Base-by-base conservation (phyloP, 2,113 vertebrate species). In the Kryptolebias marmoratus region DNA sequence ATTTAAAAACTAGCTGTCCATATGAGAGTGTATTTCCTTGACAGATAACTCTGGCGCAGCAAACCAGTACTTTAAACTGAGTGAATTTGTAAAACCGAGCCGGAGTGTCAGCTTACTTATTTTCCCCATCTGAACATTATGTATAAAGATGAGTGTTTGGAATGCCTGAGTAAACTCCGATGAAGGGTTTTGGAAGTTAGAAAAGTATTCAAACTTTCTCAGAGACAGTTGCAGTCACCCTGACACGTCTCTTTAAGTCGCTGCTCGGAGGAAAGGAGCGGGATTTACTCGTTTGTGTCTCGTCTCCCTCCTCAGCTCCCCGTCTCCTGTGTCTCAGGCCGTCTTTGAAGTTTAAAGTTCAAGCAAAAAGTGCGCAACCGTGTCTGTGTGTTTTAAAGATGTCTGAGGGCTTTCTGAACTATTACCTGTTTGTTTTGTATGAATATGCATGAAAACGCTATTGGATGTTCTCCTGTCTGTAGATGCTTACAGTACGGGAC, bases 261-360 rank as follows among this genome's bases (percentile, higher is more conserved):
- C 42, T 58, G 77, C 68, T 73, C 44, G 30, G 68, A 75, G 67
- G 78, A 59, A 72, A 79, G 63, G 60, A 80, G 78, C 79, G 68
- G 76, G 86, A 86, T 89, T 90, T 80, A 49, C 80, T 82, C 64
- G 57, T 84, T 84, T 71, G 70, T 59, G n/a, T 56, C 70, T 68
- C 49, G 54, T 59, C 74, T 30, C 58, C 61, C 61, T 69, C 71
- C 81, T 58, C 71, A 64, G 68, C 84, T 67, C 73, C 55, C 42
- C 7, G 71, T 81, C 88, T 84, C 77, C 71, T 76, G 86, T 48
- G 86, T 70, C 78, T 81, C 71, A 68, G 68, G 64, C 50, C 28
- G 15, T 59, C 85, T 91, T 92, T 90, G 86, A 87, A 88, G 77
- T 44, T 74, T 73, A 54, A 68, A 71, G 74, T 53, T 67, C 60